Evolutionary conservation across 2,113 vertebrate genomes (phyloP), one percentile per base, ranked within the genome.

Genomic region (Edolisoma coerulescens): DNA sequence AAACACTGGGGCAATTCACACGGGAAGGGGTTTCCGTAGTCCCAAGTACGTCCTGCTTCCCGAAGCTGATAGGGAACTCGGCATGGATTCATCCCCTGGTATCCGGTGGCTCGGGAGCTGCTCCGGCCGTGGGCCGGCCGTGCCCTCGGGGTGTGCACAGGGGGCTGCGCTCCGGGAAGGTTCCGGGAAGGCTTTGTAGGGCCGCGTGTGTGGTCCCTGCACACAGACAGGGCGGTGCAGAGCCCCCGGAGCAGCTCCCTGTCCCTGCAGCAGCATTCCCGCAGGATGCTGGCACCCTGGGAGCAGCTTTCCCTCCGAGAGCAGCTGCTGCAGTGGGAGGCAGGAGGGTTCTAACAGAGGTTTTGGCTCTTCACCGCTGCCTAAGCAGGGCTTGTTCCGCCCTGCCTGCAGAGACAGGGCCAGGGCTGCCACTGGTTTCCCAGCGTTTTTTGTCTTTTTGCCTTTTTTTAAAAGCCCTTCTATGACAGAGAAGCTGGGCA

Each of bases 61-160:
- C 60, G 27, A 18, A 22, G 20, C 41, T 5, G 13, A 3, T 11
- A 3, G 60, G 60, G 79, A 74, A 41, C 23, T 26, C 14, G 53
- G 32, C 37, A 1, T 1, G 22, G 42, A 42, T 50, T 57, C 11
- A 22, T 49, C 53, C 49, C n/a, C 50, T 19, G 10, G 81, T 14
- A 13, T 13, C 26, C 26, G 5, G 39, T 4, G 12, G 45, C 24
- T 14, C 1, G 14, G 63, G 69, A 41, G 26, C 84, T 19, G 32
- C 60, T 42, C 53, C 2, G 23, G 17, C 5, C 1, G 7, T 7
- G 0, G 1, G 37, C 49, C 19, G 23, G 35, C 35, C 10, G 39
- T 30, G n/a, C 52, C 32, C 2, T 42, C 12, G 10, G 22, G 16
- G 17, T 0, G 6, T 11, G 15, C 35, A 3, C 18, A 7, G 2